Evolutionary conservation across 1,140 invertebrate species (phyloP).

Genomic region (Acromyrmex charruanus): DNA sequence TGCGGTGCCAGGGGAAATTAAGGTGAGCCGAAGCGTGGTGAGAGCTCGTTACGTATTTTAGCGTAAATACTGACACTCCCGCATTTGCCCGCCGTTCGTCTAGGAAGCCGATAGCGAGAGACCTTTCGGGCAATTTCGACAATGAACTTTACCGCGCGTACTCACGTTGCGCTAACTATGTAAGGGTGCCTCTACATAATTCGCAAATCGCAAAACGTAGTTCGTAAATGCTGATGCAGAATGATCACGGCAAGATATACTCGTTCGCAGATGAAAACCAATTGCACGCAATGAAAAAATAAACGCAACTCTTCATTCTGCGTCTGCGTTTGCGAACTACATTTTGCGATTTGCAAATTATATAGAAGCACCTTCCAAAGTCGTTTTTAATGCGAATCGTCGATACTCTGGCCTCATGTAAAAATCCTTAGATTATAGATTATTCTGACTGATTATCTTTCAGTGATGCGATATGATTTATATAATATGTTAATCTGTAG

Average conservation of each 20-base stretch:
- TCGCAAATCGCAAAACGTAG: no score
- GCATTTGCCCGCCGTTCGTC: background rate
- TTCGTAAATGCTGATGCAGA: no score
- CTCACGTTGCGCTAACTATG: background rate
- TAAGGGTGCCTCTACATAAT: background rate
- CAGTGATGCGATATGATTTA: background rate
- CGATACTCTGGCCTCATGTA: background rate
- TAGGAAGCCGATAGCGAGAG: slow-evolving; percentile 23
- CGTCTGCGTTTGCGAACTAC: no score
- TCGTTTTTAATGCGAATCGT: slow-evolving; percentile 3
- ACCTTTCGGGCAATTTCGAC: slow-evolving; percentile 40
- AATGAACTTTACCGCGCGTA: slow-evolving; percentile 23
- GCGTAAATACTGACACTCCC: slow-evolving; percentile 15
- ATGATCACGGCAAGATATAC: no score
- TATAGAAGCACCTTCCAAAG: background rate
- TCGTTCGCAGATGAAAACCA: no score
- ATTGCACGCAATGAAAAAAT: no score
- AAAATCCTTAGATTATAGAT: background rate
- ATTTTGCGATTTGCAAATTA: no score
- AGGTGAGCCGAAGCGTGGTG: slow-evolving; percentile 31
- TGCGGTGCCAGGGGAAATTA: slow-evolving; percentile 58
- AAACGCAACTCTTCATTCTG: no score
- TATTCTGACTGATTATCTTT: slow-evolving; percentile 9
- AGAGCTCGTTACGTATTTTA: slow-evolving; percentile 52
- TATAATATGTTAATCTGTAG: background rate